Conservation (phyloP, 1,140 invertebrate genomes). For the Sarcophaga bullata region DNA sequence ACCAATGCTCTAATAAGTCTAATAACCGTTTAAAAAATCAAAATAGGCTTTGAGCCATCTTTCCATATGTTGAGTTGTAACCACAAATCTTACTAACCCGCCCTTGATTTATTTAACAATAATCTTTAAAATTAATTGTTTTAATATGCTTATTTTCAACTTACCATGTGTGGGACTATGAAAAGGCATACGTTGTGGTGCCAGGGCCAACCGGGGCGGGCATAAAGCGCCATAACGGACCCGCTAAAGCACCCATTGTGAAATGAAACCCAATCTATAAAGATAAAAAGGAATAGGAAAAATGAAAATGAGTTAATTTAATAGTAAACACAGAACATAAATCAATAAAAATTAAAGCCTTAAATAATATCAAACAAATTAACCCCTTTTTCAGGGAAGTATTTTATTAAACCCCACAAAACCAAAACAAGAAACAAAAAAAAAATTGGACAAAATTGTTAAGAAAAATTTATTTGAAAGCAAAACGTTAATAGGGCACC, state of each 20-base stretch:
- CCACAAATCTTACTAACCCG: too few species aligned
- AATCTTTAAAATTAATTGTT: neutral
- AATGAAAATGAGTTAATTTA: constrained; percentile 8
- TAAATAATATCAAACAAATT: neutral
- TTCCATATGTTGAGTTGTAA: too few species aligned
- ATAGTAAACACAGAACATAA: neutral
- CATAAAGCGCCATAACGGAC: constrained; percentile 74
- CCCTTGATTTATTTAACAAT: neutral
- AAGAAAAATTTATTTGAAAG: neutral
- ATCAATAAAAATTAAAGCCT: neutral
- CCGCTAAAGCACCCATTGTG: constrained; percentile 77
- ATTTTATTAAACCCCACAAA: too few species aligned
- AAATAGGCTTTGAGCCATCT: too few species aligned
- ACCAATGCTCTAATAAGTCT: too few species aligned
- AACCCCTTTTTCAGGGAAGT: too few species aligned
- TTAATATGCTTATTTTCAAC: too few species aligned
- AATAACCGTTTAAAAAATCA: too few species aligned
- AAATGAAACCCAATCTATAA: constrained; percentile 83
- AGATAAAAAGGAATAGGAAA: too few species aligned
- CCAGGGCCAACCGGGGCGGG: constrained; percentile 70
- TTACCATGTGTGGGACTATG: constrained; percentile 66
- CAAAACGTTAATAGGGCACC: neutral
- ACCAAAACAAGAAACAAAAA: too few species aligned
- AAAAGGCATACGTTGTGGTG: constrained; percentile 65
- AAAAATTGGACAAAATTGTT: neutral